Conservation (phyloP, 2,113 vertebrate genomes). For the Anhinga anhinga region DNA sequence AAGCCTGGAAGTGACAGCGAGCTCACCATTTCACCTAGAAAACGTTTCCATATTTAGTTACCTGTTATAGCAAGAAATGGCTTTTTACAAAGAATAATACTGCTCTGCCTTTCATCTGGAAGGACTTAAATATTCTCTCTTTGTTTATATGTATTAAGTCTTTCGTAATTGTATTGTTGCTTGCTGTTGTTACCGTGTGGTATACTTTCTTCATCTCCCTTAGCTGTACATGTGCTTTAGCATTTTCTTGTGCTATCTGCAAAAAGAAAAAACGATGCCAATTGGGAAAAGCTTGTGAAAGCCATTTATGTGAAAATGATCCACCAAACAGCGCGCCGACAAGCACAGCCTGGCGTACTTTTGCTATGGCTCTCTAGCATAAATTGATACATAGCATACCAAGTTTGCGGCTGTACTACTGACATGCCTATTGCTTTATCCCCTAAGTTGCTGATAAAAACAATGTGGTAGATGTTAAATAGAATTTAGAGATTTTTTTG, state of each 20-base stretch:
- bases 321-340: neutral
- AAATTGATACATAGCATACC: accelerated
- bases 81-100: neutral
- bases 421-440: neutral
- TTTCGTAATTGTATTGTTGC: neutral
- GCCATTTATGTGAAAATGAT: neutral
- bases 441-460: neutral
- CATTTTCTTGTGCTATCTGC: neutral
- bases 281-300: neutral
- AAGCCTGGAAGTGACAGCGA: neutral
- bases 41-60: neutral
- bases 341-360: neutral
- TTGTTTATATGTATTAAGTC: neutral
- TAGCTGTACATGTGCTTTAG: neutral
- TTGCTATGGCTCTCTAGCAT: neutral
- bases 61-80: neutral
- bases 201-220: neutral
- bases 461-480: neutral
- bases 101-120: neutral
- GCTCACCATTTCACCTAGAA: neutral
- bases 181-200: neutral
- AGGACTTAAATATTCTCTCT: neutral
- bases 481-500: neutral
- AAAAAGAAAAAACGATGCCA: neutral
- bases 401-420: neutral